A percentile compares a stretch with the other conserved stretches of the same genome.
Evolutionary conservation across 2,113 vertebrate genomes (phyloP).

Genomic region (Chrysochloris asiatica): DNA sequence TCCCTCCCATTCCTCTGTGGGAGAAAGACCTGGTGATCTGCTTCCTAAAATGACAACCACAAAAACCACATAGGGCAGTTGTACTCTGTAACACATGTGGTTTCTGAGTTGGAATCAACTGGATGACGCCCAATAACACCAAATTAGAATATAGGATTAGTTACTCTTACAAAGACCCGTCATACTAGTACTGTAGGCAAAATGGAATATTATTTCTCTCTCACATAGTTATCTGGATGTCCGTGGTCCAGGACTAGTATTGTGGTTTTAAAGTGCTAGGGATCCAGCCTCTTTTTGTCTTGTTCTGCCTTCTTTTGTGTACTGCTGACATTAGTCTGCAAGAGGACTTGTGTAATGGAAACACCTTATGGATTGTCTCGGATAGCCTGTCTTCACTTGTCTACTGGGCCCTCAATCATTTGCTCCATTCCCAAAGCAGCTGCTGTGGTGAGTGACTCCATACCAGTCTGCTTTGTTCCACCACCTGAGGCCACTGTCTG

Average conservation of each 20-base stretch:
- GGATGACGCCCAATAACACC: background rate
- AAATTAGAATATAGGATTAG: background rate
- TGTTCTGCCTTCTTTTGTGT: background rate
- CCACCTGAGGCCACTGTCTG: background rate
- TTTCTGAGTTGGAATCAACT: background rate
- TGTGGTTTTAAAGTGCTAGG: background rate
- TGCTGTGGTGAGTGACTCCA: background rate
- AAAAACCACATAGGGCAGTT: background rate
- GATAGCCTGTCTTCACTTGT: background rate
- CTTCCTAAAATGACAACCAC: background rate
- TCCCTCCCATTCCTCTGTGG: background rate
- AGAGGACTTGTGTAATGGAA: background rate
- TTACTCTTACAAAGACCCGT: background rate
- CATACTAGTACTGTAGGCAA: background rate
- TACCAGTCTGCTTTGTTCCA: background rate
- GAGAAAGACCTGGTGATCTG: background rate
- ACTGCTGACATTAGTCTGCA: background rate
- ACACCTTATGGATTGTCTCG: background rate
- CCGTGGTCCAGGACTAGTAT: background rate
- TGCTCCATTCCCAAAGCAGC: background rate
- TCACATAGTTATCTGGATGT: background rate
- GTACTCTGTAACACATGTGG: background rate
- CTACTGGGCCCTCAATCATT: background rate
- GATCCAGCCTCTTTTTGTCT: background rate
- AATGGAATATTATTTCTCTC: background rate